Base-by-base conservation (phyloP, 2,797 vertebrate species). In the Sciurus vulgaris region DNA sequence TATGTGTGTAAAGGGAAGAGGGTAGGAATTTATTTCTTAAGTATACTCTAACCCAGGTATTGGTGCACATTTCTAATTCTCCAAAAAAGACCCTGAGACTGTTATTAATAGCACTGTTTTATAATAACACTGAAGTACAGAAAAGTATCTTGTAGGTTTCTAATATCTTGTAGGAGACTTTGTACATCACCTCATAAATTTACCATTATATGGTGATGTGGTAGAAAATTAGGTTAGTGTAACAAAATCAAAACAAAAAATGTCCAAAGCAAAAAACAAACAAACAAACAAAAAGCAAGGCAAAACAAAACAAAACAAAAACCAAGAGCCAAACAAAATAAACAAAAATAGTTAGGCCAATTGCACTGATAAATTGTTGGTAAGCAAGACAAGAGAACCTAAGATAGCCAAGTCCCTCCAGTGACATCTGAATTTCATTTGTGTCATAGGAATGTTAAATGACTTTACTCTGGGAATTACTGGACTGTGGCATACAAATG, bases 51-150 rank as follows among this genome's bases (percentile, higher is more conserved):
- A 51, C 38, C 11, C 9, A 33, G 47, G 14, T n/a, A 74, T 88
- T 95, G 41, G n/a, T 51, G 1, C 7, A 86, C 4, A 47, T 54
- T 86, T 76, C 59, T 84, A 85, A 56, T 63, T 20, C 17, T 85
- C 15, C 35, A 28, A 85, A 61, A 47, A 51, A 1, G 47, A 3
- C 2, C 12, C 2, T 65, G 33, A 83, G 35, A 83, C 10, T 20
- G 7, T 17, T 56, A 77, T 61, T 87, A 73, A 59, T 88, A 35
- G 90, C 63, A 44, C 15, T 78, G 67, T 87, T 88, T 95, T 61
- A 93, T 0, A 69, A 88, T 76, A 56, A 79, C 85, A 61, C 72
- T 7, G 12, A 56, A 65, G 13, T 77, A 74, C 8, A 35, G 22
- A 41, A 72, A 81, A 87, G 4, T 44, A 5, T 10, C 70, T 86